A percentile compares a stretch with the other conserved stretches of the same genome.
Evolutionary conservation across 2,113 vertebrate genomes (phyloP).

Genomic region (Cyprinus carpio): DNA sequence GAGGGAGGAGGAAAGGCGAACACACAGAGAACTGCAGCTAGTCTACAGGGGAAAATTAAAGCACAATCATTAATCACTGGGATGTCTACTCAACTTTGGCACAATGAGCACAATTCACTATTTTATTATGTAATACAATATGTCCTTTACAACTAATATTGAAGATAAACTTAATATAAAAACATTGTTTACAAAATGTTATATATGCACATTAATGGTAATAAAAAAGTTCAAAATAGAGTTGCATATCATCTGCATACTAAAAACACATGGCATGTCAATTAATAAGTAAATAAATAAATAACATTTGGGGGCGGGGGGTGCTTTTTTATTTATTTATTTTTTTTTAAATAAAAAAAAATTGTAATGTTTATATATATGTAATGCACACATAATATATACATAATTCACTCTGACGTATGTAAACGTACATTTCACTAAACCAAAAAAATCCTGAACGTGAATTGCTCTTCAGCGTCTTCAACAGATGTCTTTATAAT

Average conservation of each 20-base stretch:
- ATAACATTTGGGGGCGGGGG: no score
- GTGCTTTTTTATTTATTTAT: no score
- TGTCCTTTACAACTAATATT: background rate
- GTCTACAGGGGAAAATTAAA: slow-evolving; percentile 1
- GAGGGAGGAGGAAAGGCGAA: slow-evolving; percentile 19
- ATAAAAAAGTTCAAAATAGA: background rate
- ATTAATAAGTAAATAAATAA: no score
- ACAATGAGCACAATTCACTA: background rate
- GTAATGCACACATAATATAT: no score
- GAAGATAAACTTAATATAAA: background rate
- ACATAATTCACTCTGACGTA: no score
- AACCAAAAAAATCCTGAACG: no score
- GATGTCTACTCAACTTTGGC: no score
- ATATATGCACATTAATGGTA: background rate
- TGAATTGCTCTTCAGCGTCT: no score
- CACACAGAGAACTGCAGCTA: background rate
- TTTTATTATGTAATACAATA: background rate
- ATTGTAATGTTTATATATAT: no score
- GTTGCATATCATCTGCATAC: background rate
- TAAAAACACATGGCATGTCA: background rate
- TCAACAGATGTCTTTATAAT: no score
- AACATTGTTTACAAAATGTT: background rate
- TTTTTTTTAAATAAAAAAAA: no score
- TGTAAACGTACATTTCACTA: no score
- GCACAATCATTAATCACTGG: background rate